These are phyloP conservation scores for Helicoverpa armigera DNA, from an alignment of 1,140 invertebrate species.

Conservation along the genomic window DNA sequence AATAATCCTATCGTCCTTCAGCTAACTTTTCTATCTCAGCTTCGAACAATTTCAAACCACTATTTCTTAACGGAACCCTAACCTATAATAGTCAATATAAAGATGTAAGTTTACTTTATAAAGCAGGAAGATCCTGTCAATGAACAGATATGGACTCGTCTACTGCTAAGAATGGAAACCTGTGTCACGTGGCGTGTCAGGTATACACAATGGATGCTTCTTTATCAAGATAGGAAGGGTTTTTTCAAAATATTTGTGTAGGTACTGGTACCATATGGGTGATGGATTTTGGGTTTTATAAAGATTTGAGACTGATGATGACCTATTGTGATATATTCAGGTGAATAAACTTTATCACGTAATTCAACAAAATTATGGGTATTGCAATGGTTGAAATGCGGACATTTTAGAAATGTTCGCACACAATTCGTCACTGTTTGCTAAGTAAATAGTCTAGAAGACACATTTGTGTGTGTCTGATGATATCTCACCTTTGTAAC, in stretches of 20 bases:
- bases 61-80: not conserved
- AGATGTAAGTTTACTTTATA: slow-evolving; percentile 21
- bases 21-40: not conserved
- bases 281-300: not conserved
- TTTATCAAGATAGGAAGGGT: not conserved
- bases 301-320: too few relatives aligned
- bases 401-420: too few relatives aligned
- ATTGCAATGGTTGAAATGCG: too few relatives aligned
- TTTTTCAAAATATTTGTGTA: not conserved
- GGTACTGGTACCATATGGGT: not conserved
- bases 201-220: not conserved
- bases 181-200: not conserved
- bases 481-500: too few relatives aligned
- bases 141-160: slow-evolving; percentile 15
- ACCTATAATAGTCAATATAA: not conserved
- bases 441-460: too few relatives aligned
- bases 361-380: too few relatives aligned
- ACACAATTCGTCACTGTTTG: too few relatives aligned
- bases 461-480: too few relatives aligned
- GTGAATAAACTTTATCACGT: too few relatives aligned
- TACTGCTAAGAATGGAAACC: too few relatives aligned
- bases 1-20: too few relatives aligned
- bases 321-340: too few relatives aligned
- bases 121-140: slow-evolving; percentile 31
- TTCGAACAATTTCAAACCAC: not conserved